Evolutionary conservation across 2,888 invertebrate species (phyloP).

Genomic region (Tolmerus cingulatus): DNA sequence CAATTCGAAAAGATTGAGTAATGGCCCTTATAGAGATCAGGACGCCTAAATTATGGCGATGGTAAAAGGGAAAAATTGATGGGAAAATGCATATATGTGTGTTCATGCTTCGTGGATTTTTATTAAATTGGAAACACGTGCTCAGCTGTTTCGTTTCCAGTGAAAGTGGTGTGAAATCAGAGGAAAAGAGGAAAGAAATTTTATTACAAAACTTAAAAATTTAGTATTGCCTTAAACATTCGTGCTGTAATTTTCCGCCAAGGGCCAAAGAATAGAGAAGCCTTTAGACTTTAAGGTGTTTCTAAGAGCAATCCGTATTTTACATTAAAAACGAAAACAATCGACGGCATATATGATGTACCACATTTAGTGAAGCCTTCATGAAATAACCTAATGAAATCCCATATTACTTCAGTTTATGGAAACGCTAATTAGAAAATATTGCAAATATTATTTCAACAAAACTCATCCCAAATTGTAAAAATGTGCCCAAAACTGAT

Average conservation of each 20-base stretch:
- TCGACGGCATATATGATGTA: no score
- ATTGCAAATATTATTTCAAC: no score
- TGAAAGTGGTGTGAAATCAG: not conserved
- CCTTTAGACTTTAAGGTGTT: not conserved
- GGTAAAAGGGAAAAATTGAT: not conserved
- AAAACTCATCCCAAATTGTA: no score
- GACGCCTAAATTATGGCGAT: not conserved
- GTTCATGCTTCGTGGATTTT: not conserved
- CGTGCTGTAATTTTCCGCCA: not conserved
- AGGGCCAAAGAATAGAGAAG: not conserved
- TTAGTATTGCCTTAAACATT: not conserved
- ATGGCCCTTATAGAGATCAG: not conserved
- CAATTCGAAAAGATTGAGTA: not conserved
- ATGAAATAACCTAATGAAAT: no score
- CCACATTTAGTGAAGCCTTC: no score
- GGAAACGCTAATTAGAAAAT: no score
- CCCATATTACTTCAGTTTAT: no score
- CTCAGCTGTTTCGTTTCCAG: not conserved
- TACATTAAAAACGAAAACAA: no score
- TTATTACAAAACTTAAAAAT: not conserved
- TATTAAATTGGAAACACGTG: not conserved
- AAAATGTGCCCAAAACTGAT: no score
- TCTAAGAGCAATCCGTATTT: no score
- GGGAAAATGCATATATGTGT: not conserved
- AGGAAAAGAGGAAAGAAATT: not conserved